These are phyloP conservation scores for Engraulis encrasicolus DNA, from an alignment of 2,113 vertebrate genomes.

Conservation along the genomic window DNA sequence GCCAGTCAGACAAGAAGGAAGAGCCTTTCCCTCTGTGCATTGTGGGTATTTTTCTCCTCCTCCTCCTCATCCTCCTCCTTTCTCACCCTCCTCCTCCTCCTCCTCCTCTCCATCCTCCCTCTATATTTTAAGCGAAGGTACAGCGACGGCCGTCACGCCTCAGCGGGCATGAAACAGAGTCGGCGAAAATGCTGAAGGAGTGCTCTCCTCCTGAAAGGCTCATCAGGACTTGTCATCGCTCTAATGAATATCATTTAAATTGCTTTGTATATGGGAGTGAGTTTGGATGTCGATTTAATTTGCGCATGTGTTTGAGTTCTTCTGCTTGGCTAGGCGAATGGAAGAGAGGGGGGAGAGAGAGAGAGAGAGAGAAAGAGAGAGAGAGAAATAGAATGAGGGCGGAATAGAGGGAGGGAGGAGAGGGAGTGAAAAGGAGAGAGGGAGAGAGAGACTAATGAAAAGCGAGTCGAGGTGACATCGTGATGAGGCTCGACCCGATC, in stretches of 20 bases:
- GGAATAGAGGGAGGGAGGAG: not conserved
- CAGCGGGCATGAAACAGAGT: slow-evolving; percentile 84
- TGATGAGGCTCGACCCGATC: slow-evolving; percentile 91
- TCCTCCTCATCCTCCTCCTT: slow-evolving; percentile 29
- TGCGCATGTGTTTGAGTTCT: slow-evolving; percentile 99
- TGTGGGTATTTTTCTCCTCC: slow-evolving; percentile 38
- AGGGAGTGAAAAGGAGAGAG: slow-evolving; percentile 48
- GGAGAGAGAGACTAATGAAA: slow-evolving; percentile 96
- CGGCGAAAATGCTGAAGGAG: slow-evolving; percentile 85
- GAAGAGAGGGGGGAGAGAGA: slow-evolving; percentile 88
- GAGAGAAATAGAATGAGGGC: slow-evolving; percentile 58
- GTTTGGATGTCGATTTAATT: slow-evolving; percentile 99
- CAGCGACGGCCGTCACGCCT: slow-evolving; percentile 80
- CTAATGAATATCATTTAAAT: slow-evolving; percentile 99
- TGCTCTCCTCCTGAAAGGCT: slow-evolving; percentile 88
- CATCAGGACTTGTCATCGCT: slow-evolving; percentile 99
- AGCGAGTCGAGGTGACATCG: slow-evolving; percentile 88
- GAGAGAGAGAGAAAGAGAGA: slow-evolving; percentile 87
- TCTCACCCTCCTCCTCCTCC: slow-evolving; percentile 50
- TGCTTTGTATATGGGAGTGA: slow-evolving; percentile 99
- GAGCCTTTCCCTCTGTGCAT: slow-evolving; percentile 33
- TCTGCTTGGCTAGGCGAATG: slow-evolving; percentile 96
- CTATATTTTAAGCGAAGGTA: slow-evolving; percentile 78
- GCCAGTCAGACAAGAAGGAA: too few relatives aligned
- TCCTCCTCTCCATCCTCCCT: slow-evolving; percentile 51